These are phyloP conservation scores for Ypsolopha sequella DNA, from an alignment of 2,888 invertebrate species.

Conservation along the genomic window DNA sequence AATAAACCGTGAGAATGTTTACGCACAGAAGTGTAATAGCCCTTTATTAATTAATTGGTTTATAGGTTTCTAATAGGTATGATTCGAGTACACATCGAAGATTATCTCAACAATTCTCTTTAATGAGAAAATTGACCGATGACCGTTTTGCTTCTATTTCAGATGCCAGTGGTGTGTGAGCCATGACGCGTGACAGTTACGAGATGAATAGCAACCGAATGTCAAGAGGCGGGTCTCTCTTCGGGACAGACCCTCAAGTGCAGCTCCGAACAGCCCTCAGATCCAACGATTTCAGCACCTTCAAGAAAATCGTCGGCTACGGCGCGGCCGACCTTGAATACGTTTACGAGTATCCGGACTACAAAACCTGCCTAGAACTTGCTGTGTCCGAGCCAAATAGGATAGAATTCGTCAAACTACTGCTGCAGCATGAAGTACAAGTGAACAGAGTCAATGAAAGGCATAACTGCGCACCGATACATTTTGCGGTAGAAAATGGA, in stretches of 20 bases:
- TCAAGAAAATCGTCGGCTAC: slow-evolving; percentile 57
- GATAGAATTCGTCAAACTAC: slow-evolving; percentile 65
- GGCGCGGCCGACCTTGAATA: slow-evolving; percentile 64
- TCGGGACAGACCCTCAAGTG: slow-evolving; percentile 55
- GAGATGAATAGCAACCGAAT: slow-evolving; percentile 56
- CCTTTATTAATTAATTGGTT: slow-evolving; percentile 32
- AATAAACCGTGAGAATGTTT: slow-evolving; percentile 12
- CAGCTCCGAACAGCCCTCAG: slow-evolving; percentile 64
- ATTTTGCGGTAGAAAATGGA: slow-evolving; percentile 72
- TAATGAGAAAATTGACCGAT: slow-evolving; percentile 37
- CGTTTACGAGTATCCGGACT: slow-evolving; percentile 67
- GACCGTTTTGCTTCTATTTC: slow-evolving; percentile 29
- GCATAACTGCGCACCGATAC: slow-evolving; percentile 73
- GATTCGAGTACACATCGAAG: slow-evolving; percentile 24
- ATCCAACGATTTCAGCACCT: slow-evolving; percentile 61
- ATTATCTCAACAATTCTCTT: slow-evolving; percentile 23
- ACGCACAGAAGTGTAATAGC: slow-evolving; percentile 25
- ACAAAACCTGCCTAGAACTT: slow-evolving; percentile 72
- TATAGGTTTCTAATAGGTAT: slow-evolving; percentile 30
- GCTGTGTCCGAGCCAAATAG: slow-evolving; percentile 64
- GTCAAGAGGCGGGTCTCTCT: slow-evolving; percentile 53
- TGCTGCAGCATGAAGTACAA: slow-evolving; percentile 73
- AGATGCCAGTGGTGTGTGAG: slow-evolving; percentile 54
- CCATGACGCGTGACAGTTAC: slow-evolving; percentile 57
- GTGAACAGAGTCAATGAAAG: slow-evolving; percentile 69